A percentile compares a stretch with the other conserved stretches of the same genome.
phyloP scores from a whole-genome alignment of 2,888 invertebrate genomes.

The Acanthosepion pharaonis region DNA sequence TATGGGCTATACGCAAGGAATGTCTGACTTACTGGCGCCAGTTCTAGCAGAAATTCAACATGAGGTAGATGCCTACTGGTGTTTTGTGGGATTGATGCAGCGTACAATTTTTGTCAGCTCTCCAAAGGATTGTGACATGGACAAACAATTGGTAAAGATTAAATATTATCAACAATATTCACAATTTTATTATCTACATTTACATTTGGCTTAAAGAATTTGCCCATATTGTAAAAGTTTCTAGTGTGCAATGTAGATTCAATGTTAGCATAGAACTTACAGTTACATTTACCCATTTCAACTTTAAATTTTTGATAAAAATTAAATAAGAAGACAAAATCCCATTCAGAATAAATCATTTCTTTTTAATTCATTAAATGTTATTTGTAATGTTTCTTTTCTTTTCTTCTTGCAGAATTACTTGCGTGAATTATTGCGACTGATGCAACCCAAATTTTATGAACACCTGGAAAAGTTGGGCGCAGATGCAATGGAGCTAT shows the following conservation, averaged over 20 bases:
- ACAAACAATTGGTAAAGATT: slow-evolving; percentile 84
- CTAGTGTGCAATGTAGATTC: no score
- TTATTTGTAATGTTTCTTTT: neutral
- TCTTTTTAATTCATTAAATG: neutral
- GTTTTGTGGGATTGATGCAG: slow-evolving; percentile 77
- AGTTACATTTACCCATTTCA: no score
- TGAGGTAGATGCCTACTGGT: slow-evolving; percentile 77
- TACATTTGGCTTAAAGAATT: no score
- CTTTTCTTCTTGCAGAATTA: slow-evolving; percentile 78
- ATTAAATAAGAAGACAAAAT: no score
- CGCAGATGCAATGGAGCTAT: slow-evolving; percentile 87
- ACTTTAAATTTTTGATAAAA: no score
- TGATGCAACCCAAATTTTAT: slow-evolving; percentile 93
- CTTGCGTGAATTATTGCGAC: slow-evolving; percentile 87
- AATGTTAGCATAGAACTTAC: no score
- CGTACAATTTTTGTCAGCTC: slow-evolving; percentile 92
- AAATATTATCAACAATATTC: neutral
- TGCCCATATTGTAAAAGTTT: no score
- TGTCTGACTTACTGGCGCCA: slow-evolving; percentile 77
- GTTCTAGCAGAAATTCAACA: slow-evolving; percentile 75
- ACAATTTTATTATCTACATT: neutral
- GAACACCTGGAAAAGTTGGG: slow-evolving; percentile 86
- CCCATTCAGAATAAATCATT: no score
- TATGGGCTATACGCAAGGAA: slow-evolving; percentile 75
- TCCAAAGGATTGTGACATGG: slow-evolving; percentile 95